Base-by-base conservation (phyloP, 2,797 vertebrate species). In the Loris lydekkerianus region DNA sequence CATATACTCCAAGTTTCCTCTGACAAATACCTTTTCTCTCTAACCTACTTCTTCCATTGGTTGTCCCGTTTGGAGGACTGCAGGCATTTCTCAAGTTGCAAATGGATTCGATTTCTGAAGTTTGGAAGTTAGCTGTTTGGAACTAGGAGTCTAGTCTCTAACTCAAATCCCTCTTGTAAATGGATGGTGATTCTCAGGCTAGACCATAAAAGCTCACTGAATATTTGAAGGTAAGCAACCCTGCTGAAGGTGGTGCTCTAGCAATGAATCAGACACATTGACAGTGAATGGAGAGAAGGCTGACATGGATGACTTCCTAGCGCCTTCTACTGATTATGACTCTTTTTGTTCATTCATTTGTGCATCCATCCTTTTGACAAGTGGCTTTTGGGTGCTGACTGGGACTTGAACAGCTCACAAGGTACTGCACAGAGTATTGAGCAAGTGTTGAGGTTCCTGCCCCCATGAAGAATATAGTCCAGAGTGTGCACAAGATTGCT, bases 101-200 rank as follows among this genome's bases (percentile, higher is more conserved):
- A 88, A 80, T 86, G 82, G 75, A 82, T 83, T 87, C n/a, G 58
- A 27, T 96, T 96, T 93, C 91, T 31, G 56, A 75, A 58, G 21
- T 84, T 89, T 84, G 87, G 37, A 94, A 92, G 87, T 81, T 93
- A 78, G 58, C 89, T 96, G 65, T 96, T 95, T 95, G 86, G 83
- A 88, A 93, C 78, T 73, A 53, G 56, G 92, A 82, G 49, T 76
- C 61, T 80, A 91, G 82, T 88, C 96, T 63, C 53, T 89, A 86
- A 78, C 46, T 93, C 63, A 93, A 96, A 91, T 93, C 86, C 87
- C 8, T 90, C 93, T 84, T 86, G 40, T 83, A 96, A 95, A 73
- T 75, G 63, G 46, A 20, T 46, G 10, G 23, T 87, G 87, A 60
- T 93, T 94, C 87, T 90, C 86, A 80, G 91, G 72, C 31, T 86